Evolutionary conservation across 2,888 invertebrate species (phyloP).

Genomic region (Xestoiulus laeticollis): DNA sequence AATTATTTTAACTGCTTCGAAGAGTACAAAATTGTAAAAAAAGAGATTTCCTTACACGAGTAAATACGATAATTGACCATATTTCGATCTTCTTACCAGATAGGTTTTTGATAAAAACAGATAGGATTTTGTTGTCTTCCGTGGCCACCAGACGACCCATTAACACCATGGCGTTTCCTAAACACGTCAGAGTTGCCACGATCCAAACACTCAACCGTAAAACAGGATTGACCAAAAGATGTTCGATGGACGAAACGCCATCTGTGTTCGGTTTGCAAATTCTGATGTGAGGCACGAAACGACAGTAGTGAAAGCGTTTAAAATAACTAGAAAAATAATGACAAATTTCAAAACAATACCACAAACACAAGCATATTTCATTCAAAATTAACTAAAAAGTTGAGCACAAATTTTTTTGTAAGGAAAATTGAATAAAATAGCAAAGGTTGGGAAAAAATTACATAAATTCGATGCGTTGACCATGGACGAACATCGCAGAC

Average conservation of each 20-base stretch:
- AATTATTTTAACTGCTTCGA: too few species aligned
- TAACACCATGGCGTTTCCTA: slow-evolving; percentile 73
- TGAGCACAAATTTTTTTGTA: too few species aligned
- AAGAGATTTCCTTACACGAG: too few species aligned
- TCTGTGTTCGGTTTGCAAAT: slow-evolving; percentile 72
- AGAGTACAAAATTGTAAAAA: too few species aligned
- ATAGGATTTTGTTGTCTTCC: slow-evolving; percentile 73
- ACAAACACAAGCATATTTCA: neutral
- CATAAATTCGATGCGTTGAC: slow-evolving; percentile 68
- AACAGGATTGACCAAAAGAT: slow-evolving; percentile 70
- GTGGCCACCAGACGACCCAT: slow-evolving; percentile 69
- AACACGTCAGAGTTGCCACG: slow-evolving; percentile 70
- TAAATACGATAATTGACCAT: too few species aligned
- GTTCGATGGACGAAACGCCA: slow-evolving; percentile 72
- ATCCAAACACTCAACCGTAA: slow-evolving; percentile 73
- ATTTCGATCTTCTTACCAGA: slow-evolving; percentile 66
- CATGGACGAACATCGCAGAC: slow-evolving; percentile 66
- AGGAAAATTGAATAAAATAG: too few species aligned
- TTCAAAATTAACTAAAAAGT: too few species aligned
- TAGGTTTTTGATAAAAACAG: slow-evolving; percentile 73
- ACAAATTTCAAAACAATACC: neutral
- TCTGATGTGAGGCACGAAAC: slow-evolving; percentile 70
- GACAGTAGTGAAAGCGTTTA: slow-evolving; percentile 73
- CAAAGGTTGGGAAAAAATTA: slow-evolving; percentile 58
- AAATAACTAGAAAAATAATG: slow-evolving; percentile 66